Conservation (phyloP, 2,113 vertebrate species). For the Cygnus buccinator region DNA sequence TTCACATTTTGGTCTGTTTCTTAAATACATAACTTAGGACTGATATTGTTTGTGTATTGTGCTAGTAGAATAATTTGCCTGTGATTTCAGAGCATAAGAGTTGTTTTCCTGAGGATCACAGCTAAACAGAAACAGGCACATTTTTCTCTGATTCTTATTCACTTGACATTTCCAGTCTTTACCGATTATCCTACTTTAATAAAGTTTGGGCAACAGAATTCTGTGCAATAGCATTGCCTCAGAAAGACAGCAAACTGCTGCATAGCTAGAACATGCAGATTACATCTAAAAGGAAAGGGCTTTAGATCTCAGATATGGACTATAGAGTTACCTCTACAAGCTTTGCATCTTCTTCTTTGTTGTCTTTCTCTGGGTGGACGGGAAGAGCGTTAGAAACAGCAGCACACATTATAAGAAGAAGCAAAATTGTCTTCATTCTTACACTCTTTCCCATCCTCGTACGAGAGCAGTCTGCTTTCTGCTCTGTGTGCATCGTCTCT, state of each 20-base stretch:
- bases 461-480: not conserved
- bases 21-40: not conserved
- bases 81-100: not conserved
- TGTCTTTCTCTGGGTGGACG: not conserved
- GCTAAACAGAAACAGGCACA: not conserved
- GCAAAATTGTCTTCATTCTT: constrained; percentile 58
- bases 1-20: not conserved
- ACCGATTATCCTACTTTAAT: not conserved
- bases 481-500: not conserved
- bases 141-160: not conserved
- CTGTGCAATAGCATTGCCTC: not conserved
- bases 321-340: constrained; percentile 71
- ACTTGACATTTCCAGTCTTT: not conserved
- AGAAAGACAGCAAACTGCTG: not conserved
- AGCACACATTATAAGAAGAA: not conserved
- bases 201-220: not conserved
- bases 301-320: not conserved
- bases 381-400: constrained; percentile 47
- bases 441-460: not conserved
- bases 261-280: not conserved
- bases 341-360: constrained; percentile 8
- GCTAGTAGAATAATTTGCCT: not conserved
- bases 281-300: not conserved
- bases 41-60: not conserved
- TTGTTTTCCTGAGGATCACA: not conserved